These are phyloP conservation scores for Dasypus novemcinctus DNA, from an alignment of 2,113 vertebrate species.

Conservation along the genomic window DNA sequence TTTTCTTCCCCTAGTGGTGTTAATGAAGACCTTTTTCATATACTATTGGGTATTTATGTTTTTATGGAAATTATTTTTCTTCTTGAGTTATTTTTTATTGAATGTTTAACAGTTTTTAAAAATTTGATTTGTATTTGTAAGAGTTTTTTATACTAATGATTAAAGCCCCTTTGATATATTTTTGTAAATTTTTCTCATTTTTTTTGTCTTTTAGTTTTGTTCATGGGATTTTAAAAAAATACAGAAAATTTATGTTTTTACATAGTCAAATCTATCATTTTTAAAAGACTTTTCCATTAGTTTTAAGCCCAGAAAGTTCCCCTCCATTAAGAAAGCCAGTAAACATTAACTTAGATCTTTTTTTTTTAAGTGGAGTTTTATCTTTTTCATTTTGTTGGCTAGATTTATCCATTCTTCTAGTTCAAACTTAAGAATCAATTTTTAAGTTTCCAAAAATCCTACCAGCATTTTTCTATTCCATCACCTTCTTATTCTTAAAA, in stretches of 20 bases:
- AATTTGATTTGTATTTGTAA: not conserved
- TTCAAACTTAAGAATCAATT: conserved; percentile 14
- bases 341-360: not conserved
- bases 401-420: not conserved
- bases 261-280: not conserved
- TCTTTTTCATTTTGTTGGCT: conserved; percentile 4
- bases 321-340: not conserved
- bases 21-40: not conserved
- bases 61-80: not conserved
- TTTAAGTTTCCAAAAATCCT: not conserved
- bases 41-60: not conserved
- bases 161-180: not conserved
- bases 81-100: not conserved
- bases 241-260: not conserved
- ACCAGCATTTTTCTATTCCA: not conserved
- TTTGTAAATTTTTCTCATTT: conserved; percentile 14
- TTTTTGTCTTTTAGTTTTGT: not conserved
- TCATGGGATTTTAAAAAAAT: not conserved
- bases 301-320: not conserved
- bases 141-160: not conserved
- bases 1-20: not conserved
- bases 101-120: not conserved
- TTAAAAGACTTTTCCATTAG: conserved; percentile 10
- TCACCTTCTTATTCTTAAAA: not conserved
- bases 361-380: not conserved